Base-by-base conservation (phyloP, 2,888 invertebrate species). In the Archaeoteleia sp. region DNA sequence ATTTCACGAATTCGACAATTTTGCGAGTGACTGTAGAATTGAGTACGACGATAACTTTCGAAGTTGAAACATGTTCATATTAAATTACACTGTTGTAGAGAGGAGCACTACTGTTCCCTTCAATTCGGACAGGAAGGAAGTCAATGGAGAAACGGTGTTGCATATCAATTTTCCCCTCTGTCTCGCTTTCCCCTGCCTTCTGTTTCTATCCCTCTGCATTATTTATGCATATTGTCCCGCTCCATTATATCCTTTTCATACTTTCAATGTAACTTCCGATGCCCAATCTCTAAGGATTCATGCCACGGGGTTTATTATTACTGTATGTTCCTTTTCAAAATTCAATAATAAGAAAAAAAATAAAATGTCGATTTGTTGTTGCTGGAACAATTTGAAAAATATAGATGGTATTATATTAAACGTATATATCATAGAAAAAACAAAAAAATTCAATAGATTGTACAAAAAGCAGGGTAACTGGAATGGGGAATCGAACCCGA, bases 111-210 rank as follows among this genome's bases (percentile, higher is more conserved):
- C 12, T 17, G 55, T 45, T 69, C 68, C 68, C 68, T 70, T 62
- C 51, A 66, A 58, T 70, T 67, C 48, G 57, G 55, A 71, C 76
- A 78, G 82, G 80, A 81, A 82, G 81, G 79, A 81, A 81, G 79
- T 74, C 74, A 78, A 77, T 77, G 74, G 75, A 74, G 74, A 73
- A 77, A 76, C 72, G 73, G 72, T 74, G 74, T 58, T 71, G 80
- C 78, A 80, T 80, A 79, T 78, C 78, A 79, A 80, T 79, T 74
- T 57, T 58, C 62, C 57, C 46, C 37, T 46, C 39, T 55, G 48
- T 46, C 54, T 63, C 45, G 23, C 45, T 58, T 60, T 43, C 32
- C 48, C 55, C 42, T 7, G 17, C 23, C 51, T 53, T 40, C 39
- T 54, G 53, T 54, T 51, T 66, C 57, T 58, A 46, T 67, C 57